Base-by-base conservation (phyloP, 2,113 vertebrate species). In the Lethenteron reissneri region DNA sequence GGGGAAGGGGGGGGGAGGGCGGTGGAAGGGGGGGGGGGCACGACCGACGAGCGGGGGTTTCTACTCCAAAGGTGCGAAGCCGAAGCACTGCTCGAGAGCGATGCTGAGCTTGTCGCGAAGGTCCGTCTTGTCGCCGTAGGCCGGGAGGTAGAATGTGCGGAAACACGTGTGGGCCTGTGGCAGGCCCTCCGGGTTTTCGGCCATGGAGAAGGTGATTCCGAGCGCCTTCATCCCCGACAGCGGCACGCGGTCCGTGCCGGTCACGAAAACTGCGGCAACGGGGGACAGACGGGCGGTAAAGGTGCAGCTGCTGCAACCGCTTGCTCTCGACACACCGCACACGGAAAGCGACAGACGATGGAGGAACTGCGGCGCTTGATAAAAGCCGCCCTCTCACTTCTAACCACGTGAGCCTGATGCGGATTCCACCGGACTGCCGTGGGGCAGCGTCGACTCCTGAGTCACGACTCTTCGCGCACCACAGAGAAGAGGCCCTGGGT, bases 111-210 rank as follows among this genome's bases (percentile, higher is more conserved):
- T 83, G 1, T 78, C 78, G 0, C 76, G 80, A 78, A 97, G 83
- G 72, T 81, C 80, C 77, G 89, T 88, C 82, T 89, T 95, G 84
- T 81, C 92, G 83, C 84, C 85, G 82, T 97, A 97, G 79, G 86
- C 85, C 77, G 94, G n/a, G 79, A 97, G 85, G 82, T 97, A 90
- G 19, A 97, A 86, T 62, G 95, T 86, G 76, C 96, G 96, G 83
- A 94, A 97, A 83, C 94, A 97, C 78, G 94, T 96, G 75, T 96
- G 94, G 1, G 94, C 94, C 76, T 96, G 90, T 0, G 94, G 94
- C 80, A 96, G 79, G 81, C 91, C 88, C 76, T 91, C 82, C 78
- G 95, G 86, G 71, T 85, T 86, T 0, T 83, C 87, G 56, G 84
- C 77, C 0, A 89, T 92, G 58, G 94, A 88, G 83, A 96, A 92